Conservation (phyloP, 1,140 invertebrate genomes). For the Chelonus insularis region DNA sequence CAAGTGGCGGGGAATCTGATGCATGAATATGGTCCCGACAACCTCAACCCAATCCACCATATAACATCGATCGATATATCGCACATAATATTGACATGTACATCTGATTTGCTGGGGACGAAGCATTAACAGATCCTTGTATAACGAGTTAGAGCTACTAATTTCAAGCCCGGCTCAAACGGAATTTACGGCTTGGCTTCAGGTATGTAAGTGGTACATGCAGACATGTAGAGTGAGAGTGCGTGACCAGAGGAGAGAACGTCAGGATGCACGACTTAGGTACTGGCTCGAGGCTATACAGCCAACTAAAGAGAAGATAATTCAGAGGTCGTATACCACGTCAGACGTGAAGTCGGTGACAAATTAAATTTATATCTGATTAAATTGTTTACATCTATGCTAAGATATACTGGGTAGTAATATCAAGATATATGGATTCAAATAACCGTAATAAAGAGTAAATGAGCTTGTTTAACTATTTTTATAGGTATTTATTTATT, state of each 20-base stretch:
- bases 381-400: too few species aligned
- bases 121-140: constrained; percentile 19
- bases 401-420: too few species aligned
- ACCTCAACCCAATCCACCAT: constrained; percentile 17
- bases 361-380: constrained; percentile 34
- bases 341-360: constrained; percentile 12
- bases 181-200: constrained; percentile 26
- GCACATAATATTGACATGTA: not conserved
- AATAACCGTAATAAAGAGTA: too few species aligned
- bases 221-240: not conserved
- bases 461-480: too few species aligned
- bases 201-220: not conserved
- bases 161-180: constrained; percentile 30
- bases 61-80: constrained; percentile 1
- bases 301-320: constrained; percentile 1
- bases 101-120: constrained; percentile 28
- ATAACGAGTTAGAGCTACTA: constrained; percentile 34
- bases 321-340: not conserved
- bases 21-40: constrained; percentile 8
- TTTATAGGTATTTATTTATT: too few species aligned
- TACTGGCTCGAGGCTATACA: constrained; percentile 8
- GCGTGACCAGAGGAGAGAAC: constrained; percentile 12
- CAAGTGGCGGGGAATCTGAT: constrained; percentile 10
- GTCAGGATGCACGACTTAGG: constrained; percentile 14
- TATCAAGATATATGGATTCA: too few species aligned